Conservation (phyloP, 2,888 invertebrate species). For the Sphaerophoria taeniata region DNA sequence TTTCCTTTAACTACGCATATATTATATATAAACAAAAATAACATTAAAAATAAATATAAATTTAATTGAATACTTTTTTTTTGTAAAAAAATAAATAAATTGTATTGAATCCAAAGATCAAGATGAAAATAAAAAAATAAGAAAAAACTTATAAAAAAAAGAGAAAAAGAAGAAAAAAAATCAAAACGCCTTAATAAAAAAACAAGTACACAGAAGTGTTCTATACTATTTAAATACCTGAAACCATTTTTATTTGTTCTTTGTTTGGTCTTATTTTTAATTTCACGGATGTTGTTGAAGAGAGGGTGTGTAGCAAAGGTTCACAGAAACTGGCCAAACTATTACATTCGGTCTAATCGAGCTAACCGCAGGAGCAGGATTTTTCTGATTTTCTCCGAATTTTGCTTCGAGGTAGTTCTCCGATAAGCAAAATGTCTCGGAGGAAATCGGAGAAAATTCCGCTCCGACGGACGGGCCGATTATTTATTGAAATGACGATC, state of each 20-base stretch:
- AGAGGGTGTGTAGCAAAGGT: constrained; percentile 9
- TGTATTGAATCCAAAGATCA: constrained; percentile 73
- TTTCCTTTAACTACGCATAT: constrained; percentile 34
- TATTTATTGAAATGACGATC: too few species aligned
- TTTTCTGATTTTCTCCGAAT: too few species aligned
- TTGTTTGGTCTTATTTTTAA: constrained; percentile 3
- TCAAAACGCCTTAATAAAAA: constrained; percentile 67
- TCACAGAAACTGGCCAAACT: too few species aligned
- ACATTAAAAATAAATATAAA: constrained; percentile 26
- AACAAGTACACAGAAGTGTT: constrained; percentile 55
- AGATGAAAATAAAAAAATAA: constrained; percentile 35
- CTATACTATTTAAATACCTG: constrained; percentile 68
- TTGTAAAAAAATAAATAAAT: constrained; percentile 41
- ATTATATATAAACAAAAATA: constrained; percentile 19
- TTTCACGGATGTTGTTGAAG: constrained; percentile 24
- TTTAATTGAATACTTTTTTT: constrained; percentile 61
- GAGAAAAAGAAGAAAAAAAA: constrained; percentile 43
- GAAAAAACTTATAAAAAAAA: constrained; percentile 40
- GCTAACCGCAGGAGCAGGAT: too few species aligned
- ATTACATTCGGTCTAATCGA: too few species aligned
- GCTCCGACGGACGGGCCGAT: too few species aligned
- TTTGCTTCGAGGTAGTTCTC: too few species aligned
- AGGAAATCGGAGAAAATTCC: too few species aligned
- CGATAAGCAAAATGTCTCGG: too few species aligned
- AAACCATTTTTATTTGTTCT: constrained; percentile 41